Evolutionary conservation across 2,888 invertebrate genomes (phyloP).

Genomic region (Agrochola circellaris): DNA sequence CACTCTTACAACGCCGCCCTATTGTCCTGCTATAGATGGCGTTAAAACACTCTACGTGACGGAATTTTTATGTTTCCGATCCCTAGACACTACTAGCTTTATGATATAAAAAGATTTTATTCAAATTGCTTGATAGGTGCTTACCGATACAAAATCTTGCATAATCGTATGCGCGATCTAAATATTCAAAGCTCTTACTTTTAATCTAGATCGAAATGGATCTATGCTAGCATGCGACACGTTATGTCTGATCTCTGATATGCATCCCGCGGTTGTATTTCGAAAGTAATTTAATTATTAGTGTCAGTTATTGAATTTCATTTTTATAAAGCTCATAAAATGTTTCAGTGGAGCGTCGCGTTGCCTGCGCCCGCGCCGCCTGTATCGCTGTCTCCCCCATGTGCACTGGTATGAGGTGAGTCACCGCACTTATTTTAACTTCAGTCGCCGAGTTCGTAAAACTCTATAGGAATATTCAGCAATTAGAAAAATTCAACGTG

Average conservation of each 20-base stretch:
- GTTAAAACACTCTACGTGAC: conserved; percentile 87
- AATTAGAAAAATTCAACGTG: background rate
- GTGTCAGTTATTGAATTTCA: conserved; percentile 50
- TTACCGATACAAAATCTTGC: conserved; percentile 59
- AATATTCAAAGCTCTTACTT: conserved; percentile 38
- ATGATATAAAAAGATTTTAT: conserved; percentile 71
- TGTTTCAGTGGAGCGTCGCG: conserved; percentile 83
- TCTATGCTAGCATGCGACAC: conserved; percentile 49
- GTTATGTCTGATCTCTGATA: conserved; percentile 37
- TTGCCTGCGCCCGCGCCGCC: conserved; percentile 77
- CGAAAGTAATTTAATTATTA: conserved; percentile 60
- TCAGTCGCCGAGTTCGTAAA: conserved; percentile 21
- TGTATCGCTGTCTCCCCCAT: conserved; percentile 78
- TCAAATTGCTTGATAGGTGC: conserved; percentile 38
- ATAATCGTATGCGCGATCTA: conserved; percentile 56
- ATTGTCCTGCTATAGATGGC: conserved; percentile 86
- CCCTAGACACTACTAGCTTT: conserved; percentile 78
- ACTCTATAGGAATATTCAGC: background rate
- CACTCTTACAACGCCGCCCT: conserved; percentile 82
- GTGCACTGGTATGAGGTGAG: conserved; percentile 89
- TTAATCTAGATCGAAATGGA: conserved; percentile 39
- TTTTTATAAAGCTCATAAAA: conserved; percentile 59
- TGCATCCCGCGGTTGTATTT: conserved; percentile 35
- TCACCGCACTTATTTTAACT: conserved; percentile 77
- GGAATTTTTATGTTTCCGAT: conserved; percentile 90